These are phyloP conservation scores for Drosophila equinoxialis DNA, from an alignment of 1,140 invertebrate genomes.

Conservation along the genomic window DNA sequence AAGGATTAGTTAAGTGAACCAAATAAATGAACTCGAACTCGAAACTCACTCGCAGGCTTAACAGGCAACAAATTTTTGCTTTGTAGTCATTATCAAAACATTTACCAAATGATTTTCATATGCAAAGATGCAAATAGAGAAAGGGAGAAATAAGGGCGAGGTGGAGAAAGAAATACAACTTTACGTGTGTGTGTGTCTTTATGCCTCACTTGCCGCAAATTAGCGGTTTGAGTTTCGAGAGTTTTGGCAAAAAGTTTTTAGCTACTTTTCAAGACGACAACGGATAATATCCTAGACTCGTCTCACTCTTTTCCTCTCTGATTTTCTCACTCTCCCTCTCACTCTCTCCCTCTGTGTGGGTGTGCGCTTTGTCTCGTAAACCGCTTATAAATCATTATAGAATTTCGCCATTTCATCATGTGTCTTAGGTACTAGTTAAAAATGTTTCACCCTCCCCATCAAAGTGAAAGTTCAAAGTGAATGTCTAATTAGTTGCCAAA, in stretches of 20 bases:
- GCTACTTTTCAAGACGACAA: conserved; percentile 58
- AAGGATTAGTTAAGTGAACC: conserved; percentile 81
- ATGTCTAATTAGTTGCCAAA: conserved; percentile 68
- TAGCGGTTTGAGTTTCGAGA: conserved; percentile 58
- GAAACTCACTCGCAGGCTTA: conserved; percentile 45
- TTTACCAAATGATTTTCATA: conserved; percentile 67
- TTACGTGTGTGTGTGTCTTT: conserved; percentile 27
- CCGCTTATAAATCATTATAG: conserved; percentile 79
- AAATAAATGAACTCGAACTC: conserved; percentile 74
- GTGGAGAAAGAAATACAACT: neutral
- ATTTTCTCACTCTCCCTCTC: no score
- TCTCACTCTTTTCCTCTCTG: neutral
- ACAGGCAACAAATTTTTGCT: conserved; percentile 62
- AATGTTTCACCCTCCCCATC: conserved; percentile 22
- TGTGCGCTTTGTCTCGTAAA: conserved; percentile 47
- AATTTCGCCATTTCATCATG: conserved; percentile 56
- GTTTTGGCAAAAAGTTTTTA: conserved; percentile 59
- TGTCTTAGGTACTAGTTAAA: conserved; percentile 24
- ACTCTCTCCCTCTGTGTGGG: neutral
- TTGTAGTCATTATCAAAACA: conserved; percentile 77
- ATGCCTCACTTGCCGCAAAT: conserved; percentile 73
- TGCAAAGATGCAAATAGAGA: conserved; percentile 46
- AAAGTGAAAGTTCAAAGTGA: conserved; percentile 74
- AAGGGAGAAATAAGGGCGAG: neutral
- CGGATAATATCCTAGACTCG: conserved; percentile 38